Evolutionary conservation across 2,888 invertebrate genomes (phyloP), one percentile per base, ranked within the genome.

Genomic region (Drosophila nigricruria): DNA sequence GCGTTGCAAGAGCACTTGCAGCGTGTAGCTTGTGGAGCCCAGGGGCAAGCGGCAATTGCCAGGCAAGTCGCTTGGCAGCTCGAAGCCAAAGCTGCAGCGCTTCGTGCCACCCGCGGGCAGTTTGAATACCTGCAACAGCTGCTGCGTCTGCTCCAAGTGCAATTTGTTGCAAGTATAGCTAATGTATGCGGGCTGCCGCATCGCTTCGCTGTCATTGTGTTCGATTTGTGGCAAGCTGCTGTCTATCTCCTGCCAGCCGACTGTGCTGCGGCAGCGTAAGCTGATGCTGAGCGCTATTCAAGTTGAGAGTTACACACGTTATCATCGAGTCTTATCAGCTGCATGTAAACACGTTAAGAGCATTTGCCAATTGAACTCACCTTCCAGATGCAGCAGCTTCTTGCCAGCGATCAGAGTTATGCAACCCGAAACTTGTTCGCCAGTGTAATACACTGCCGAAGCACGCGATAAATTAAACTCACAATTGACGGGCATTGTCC

Each of bases 361-460:
- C 30, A 65, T 62, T 73, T 68, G 18, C 1, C 18, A 42, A 25
- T 10, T 34, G 30, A 14, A 76, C 79, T 81, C 38, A 90, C 90
- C 82, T 73, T 90, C 86, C 18, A 88, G 47, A 12, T 60, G 49
- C 25, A 69, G 49, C 10, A 53, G 45, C 54, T 75, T 79, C 65
- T 87, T 76, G 53, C 53, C 27, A 36, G 78, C n/a, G 18, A 47
- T 66, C n/a, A 90, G 53, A 5, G 30, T 40, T 20, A 90, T 34
- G 12, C 49, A 63, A 18, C 91, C 90, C 36, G 60, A 60, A 59
- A 90, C 60, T 60, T 79, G 79, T 45, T 90, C 91, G 27, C 90
- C 90, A 60, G 82, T 75, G 77, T 86, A 87, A 53, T 88, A 90
- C 58, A 90, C 73, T 9, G 78, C 73, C 14, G 88, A 69, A 8